Evolutionary conservation across 2,797 vertebrate species (phyloP).

Genomic region (Mycteria americana): DNA sequence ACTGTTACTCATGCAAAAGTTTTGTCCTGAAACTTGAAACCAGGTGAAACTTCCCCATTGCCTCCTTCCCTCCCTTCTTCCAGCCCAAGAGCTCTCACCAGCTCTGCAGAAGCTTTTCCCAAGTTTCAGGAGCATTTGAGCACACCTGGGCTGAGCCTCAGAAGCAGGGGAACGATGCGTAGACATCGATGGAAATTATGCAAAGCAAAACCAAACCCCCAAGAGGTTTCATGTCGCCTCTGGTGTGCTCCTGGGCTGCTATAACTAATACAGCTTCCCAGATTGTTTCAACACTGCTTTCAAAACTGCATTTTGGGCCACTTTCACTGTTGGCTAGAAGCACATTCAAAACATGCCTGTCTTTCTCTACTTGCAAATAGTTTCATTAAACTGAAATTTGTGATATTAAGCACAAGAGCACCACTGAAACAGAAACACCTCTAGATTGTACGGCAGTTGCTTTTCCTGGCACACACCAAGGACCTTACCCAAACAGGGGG

Average conservation of each 20-base stretch:
- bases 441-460: neutral
- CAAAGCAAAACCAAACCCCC: neutral
- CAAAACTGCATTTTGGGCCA: neutral
- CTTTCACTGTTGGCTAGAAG: neutral
- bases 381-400: neutral
- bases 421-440: neutral
- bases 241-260: neutral
- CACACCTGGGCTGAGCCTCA: conserved; percentile 4
- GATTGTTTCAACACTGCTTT: neutral
- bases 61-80: neutral
- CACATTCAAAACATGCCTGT: neutral
- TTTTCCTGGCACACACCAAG: neutral
- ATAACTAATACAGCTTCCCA: neutral
- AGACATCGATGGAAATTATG: neutral
- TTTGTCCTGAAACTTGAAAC: conserved; percentile 37
- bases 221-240: neutral
- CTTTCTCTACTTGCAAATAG: neutral
- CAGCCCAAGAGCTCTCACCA: neutral
- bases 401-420: neutral
- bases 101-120: neutral
- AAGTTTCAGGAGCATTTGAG: conserved; percentile 26
- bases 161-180: neutral
- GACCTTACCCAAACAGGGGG: neutral
- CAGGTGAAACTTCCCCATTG: neutral
- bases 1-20: neutral